Conservation (phyloP, 2,113 vertebrate genomes). For the Mionectes macconnelli region DNA sequence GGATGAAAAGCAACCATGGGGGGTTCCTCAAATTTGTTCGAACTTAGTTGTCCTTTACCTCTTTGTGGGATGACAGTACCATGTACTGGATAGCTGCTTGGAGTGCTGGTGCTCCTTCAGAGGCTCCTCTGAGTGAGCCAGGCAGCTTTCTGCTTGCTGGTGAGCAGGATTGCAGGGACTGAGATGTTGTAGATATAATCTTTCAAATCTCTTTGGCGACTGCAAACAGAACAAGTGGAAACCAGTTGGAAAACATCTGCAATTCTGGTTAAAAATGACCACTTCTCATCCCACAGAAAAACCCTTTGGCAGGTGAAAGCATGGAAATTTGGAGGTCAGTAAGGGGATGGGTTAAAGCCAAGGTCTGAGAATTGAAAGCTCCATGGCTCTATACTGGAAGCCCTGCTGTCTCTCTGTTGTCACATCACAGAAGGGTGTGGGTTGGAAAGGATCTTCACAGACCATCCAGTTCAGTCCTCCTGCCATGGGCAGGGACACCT, state of each 20-base stretch:
- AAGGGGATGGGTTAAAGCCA: background rate
- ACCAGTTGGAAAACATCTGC: background rate
- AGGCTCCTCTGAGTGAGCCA: background rate
- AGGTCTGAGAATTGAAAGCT: background rate
- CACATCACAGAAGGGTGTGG: background rate
- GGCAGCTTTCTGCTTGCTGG: background rate
- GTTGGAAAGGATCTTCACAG: background rate
- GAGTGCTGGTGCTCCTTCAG: background rate
- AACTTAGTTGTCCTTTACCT: conserved; percentile 26
- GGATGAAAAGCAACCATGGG: background rate
- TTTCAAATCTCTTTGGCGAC: background rate
- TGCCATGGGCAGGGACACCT: background rate
- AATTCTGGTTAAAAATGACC: background rate
- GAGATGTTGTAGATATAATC: background rate
- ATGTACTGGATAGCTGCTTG: background rate
- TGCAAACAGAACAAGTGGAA: background rate
- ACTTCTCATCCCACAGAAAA: background rate
- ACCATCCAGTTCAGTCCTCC: background rate
- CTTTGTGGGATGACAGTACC: background rate
- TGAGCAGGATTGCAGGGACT: background rate
- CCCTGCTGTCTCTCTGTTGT: background rate
- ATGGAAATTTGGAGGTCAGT: background rate
- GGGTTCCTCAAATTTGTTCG: conserved; percentile 26
- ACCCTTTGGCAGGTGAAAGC: background rate
- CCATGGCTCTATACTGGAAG: background rate